Base-by-base conservation (phyloP, 2,888 invertebrate species). In the Heliconius ismenius region DNA sequence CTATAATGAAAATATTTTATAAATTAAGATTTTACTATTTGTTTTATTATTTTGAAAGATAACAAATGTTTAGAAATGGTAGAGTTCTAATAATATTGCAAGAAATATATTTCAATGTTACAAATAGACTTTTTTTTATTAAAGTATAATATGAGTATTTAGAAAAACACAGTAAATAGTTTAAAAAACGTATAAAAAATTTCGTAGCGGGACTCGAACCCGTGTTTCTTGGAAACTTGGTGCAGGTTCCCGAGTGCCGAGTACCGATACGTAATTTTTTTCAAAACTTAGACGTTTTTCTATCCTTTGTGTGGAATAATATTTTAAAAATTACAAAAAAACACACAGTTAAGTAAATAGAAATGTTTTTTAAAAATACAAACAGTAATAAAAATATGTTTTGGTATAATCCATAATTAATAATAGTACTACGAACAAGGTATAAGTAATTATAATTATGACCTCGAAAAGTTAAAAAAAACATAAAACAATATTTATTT, bases 1-100 rank as follows among this genome's bases (percentile, higher is more conserved):
- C 97, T 95, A 92, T 43, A 91, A 92, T 39, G 18, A 60, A 73
- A 72, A 49, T 70, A 83, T 69, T 65, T 36, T 39, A 65, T 65
- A 24, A 76, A 75, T 79, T 78, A 77, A 28, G 72, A 63, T 64
- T 82, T 78, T 81, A 76, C 72, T 73, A 75, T 79, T 78, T 62
- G 62, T 26, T 49, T 49, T 18, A 49, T 49, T 3, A 49, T 49
- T 49, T 49, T 49, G 9, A 49, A 21, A 49, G 2, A 49, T 49
- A 18, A 7, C 18, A 49, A 49, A 18, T 49, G 18, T 49, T 49
- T 49, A 49, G 43, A 43, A 43, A 15, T 15, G 43, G 15, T 49
- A 0, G 6, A 49, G n/a, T 58, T n/a, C 9, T 1, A 58, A n/a
- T 21, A n/a, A n/a, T n/a, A 58, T 58, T 58, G 58, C 10, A n/a